Conservation (phyloP, 1,140 invertebrate species). For the Copidosoma floridanum region DNA sequence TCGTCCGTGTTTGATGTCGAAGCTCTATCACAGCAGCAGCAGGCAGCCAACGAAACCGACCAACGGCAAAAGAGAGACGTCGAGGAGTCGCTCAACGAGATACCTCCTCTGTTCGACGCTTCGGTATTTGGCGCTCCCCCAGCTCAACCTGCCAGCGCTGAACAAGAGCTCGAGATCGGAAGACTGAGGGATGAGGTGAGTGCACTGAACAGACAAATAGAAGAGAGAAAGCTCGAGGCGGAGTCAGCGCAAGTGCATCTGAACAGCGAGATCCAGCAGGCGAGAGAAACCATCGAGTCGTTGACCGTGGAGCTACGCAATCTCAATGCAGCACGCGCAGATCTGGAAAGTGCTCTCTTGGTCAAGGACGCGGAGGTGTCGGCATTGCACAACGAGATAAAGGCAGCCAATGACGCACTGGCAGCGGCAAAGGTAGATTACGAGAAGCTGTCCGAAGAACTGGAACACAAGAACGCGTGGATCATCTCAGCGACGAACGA, state of each 20-base stretch:
- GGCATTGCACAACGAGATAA: slow-evolving; percentile 16
- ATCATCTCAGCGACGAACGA: neutral
- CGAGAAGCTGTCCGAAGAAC: neutral
- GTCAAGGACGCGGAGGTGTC: slow-evolving; percentile 27
- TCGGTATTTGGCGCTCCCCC: slow-evolving; percentile 8
- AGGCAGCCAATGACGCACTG: neutral
- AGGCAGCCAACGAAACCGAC: neutral
- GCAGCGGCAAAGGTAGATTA: slow-evolving; percentile 7
- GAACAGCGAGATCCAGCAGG: slow-evolving; percentile 26
- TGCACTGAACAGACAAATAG: slow-evolving; percentile 23
- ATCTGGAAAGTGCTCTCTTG: slow-evolving; percentile 6
- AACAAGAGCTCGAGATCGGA: slow-evolving; percentile 24
- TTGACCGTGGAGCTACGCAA: slow-evolving; percentile 29
- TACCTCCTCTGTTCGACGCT: slow-evolving; percentile 8
- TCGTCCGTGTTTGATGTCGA: neutral
- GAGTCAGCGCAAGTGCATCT: slow-evolving; percentile 25
- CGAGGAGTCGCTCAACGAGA: neutral
- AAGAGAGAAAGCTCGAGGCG: slow-evolving; percentile 17
- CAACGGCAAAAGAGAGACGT: neutral
- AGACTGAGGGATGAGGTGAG: slow-evolving; percentile 28
- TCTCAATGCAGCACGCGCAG: slow-evolving; percentile 1
- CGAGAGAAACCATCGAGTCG: slow-evolving; percentile 15
- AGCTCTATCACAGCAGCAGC: neutral
- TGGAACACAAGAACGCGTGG: slow-evolving; percentile 16
- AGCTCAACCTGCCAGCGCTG: neutral